Evolutionary conservation across 1,140 invertebrate species (phyloP), one percentile per base, ranked within the genome.

Genomic region (Drosophila nannoptera): DNA sequence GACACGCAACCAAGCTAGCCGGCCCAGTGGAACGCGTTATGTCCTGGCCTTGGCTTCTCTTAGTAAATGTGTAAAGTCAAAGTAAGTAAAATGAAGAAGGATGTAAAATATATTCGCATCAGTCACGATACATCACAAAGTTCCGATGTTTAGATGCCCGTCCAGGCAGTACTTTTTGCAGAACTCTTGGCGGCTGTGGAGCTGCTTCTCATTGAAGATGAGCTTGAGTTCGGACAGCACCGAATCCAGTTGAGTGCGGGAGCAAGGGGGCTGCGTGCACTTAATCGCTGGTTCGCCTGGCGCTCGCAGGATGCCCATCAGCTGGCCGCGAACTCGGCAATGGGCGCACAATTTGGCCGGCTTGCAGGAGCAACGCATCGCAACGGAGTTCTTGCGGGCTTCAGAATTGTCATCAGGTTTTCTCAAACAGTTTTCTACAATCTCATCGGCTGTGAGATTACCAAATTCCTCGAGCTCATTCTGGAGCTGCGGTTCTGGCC

Each of bases 281-380:
- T n/a, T n/a, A n/a, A n/a, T n/a, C n/a, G n/a, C n/a, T n/a, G n/a
- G n/a, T n/a, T n/a, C n/a, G n/a, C n/a, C n/a, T n/a, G n/a, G n/a
- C n/a, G n/a, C n/a, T n/a, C n/a, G n/a, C n/a, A n/a, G n/a, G n/a
- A n/a, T n/a, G n/a, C n/a, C n/a, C n/a, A n/a, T n/a, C n/a, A n/a
- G n/a, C n/a, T n/a, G n/a, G n/a, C n/a, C n/a, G 0, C 73, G 68
- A 8, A 88, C 78, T 6, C 83, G 80, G 4, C 87, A 88, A 68
- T 87, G 82, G 8, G 77, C 71, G 38, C 87, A 88, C 0, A 62
- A 2, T 5, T 59, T 75, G 7, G n/a, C 55, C 7, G 5, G 9
- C 7, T 36, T 48, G 46, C 78, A 82, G 4, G 66, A 75, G 43
- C 87, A 87, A 7, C 74, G 54, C n/a, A n/a, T n/a, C n/a, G n/a